Base-by-base conservation (phyloP, 2,113 vertebrate genomes). In the Psilopogon haemacephalus region DNA sequence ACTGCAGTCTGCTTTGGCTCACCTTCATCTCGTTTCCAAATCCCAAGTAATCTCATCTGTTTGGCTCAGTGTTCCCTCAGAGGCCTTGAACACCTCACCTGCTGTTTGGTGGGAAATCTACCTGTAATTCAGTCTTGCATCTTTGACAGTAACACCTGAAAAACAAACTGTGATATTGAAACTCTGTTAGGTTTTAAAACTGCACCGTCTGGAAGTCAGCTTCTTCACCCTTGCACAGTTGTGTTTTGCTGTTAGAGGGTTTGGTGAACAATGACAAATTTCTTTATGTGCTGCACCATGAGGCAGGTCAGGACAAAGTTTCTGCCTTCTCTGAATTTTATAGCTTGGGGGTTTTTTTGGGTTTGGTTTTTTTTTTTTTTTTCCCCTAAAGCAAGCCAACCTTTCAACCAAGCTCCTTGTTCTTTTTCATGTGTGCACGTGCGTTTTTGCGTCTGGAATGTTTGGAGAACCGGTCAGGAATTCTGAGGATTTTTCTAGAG, bases 281-380 rank as follows among this genome's bases (percentile, higher is more conserved):
- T 85, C 35, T 72, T 92, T 92, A 38, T 7, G 32, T 32, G 56
- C 89, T 78, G 69, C 19, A 68, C 30, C 12, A 3, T 10, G 38
- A 88, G 93, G 70, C 96, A 95, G 88, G 93, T 95, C 86, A 84
- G 73, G 65, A 90, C 95, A 95, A 85, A 85, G 68, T 59, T 89
- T 91, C 86, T 92, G 40, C 71, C 33, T 89, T 40, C 54, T 35
- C 38, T 96, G 64, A 85, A 64, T 91, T 92, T 67, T 81, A 63
- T 23, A 60, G 46, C 35, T n/a, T n/a, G n/a, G n/a, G n/a, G n/a
- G n/a, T 24, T n/a, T 26, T 11, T 14, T 17, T 11, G 17, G 5
- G n/a, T n/a, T n/a, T n/a, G n/a, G n/a, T n/a, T n/a, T 46, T 46
- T 19, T 46, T 44, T 46, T 46, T 46, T 20, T 46, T 15, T 7